A percentile compares a stretch with the other conserved stretches of the same genome.
These are phyloP conservation scores for Drosophila tripunctata DNA, from an alignment of 2,888 invertebrate species.

Conservation along the genomic window DNA sequence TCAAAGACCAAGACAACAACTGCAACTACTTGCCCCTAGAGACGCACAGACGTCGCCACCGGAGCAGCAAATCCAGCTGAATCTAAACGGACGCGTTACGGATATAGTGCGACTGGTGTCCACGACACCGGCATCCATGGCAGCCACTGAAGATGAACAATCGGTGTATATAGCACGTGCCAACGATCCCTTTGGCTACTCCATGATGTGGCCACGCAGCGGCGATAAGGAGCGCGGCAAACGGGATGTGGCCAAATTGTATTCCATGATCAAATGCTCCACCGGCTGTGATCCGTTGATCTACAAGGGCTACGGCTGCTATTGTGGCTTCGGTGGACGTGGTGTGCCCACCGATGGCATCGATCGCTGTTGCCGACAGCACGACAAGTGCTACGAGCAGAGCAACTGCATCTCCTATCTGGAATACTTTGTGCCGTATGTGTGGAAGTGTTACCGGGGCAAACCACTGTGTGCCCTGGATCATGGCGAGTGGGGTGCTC, in stretches of 20 bases:
- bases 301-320: conserved; percentile 95
- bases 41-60: conserved; percentile 29
- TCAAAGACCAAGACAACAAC: too few relatives aligned
- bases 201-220: conserved; percentile 81
- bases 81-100: conserved; percentile 57
- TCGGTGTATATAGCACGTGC: conserved; percentile 81
- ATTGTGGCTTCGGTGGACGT: conserved; percentile 93
- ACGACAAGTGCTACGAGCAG: conserved; percentile 93
- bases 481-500: conserved; percentile 86
- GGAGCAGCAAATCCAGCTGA: conserved; percentile 48
- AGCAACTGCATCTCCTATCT: conserved; percentile 92
- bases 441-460: conserved; percentile 93
- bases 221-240: conserved; percentile 86
- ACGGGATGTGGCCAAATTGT: conserved; percentile 91
- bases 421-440: conserved; percentile 94
- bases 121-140: conserved; percentile 4
- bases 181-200: conserved; percentile 84
- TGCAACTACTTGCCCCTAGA: conserved; percentile 11
- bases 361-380: conserved; percentile 91
- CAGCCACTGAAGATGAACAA: conserved; percentile 42
- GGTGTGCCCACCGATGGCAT: conserved; percentile 92
- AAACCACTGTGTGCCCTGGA: conserved; percentile 89
- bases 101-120: conserved; percentile 60
- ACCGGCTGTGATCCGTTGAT: conserved; percentile 93
- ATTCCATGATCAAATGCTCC: conserved; percentile 94